A percentile compares a stretch with the other conserved stretches of the same genome.
phyloP scores from a whole-genome alignment of 2,113 vertebrate genomes.

The Falco punctatus region DNA sequence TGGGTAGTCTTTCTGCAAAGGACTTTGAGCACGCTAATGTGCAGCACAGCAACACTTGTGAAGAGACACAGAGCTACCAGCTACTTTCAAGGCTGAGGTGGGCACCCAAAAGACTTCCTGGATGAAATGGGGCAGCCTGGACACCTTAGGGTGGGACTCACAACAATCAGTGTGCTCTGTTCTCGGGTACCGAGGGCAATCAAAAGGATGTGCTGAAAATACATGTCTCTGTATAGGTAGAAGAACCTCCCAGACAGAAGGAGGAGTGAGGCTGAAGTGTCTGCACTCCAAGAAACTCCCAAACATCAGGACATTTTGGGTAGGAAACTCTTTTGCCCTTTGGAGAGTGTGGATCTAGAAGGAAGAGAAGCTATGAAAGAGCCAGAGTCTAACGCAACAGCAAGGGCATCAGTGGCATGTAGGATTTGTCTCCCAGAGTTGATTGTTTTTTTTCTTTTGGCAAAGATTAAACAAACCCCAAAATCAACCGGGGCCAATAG shows the following conservation, averaged over 20 bases:
- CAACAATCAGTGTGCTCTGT: background rate
- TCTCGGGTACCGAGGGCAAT: background rate
- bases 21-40: background rate
- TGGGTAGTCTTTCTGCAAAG: background rate
- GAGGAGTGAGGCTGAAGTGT: background rate
- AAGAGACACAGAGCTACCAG: background rate
- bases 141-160: background rate
- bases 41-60: background rate
- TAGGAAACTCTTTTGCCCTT: background rate
- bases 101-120: background rate
- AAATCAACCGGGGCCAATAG: background rate
- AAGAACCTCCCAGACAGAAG: background rate
- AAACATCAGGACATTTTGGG: background rate
- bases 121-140: background rate
- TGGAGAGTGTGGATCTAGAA: background rate
- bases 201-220: background rate
- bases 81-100: background rate
- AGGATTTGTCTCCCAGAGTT: background rate
- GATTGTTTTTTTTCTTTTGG: background rate
- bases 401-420: background rate
- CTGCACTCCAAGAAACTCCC: background rate
- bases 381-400: background rate
- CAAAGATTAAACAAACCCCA: background rate
- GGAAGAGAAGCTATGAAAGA: background rate
- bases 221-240: background rate